Evolutionary conservation across 2,888 invertebrate genomes (phyloP).

Genomic region (Drosophila flavopinicola): DNA sequence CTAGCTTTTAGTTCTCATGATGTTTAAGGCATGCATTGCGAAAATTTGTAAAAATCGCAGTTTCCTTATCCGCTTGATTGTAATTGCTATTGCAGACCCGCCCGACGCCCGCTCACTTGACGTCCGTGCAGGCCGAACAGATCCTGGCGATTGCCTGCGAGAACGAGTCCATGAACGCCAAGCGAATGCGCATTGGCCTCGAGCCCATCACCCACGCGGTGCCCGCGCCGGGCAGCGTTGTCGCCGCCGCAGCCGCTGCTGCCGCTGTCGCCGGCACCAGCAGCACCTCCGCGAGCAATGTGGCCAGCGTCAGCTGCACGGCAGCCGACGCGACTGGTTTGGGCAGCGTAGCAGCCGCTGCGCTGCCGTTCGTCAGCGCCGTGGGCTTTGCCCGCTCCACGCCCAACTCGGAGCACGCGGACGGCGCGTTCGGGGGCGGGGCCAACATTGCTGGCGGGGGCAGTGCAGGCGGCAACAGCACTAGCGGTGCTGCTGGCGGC

Average conservation of each 20-base stretch:
- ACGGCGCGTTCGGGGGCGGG: constrained; percentile 75
- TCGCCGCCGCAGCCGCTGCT: constrained; percentile 81
- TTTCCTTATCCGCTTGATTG: neutral
- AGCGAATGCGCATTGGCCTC: constrained; percentile 97
- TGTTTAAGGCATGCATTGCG: too few species aligned
- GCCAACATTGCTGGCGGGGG: constrained; percentile 62
- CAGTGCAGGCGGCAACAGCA: constrained; percentile 55
- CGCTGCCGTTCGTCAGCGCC: constrained; percentile 77
- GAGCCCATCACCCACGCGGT: constrained; percentile 97
- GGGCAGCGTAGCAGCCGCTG: constrained; percentile 73
- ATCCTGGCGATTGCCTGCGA: constrained; percentile 98
- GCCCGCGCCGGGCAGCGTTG: constrained; percentile 85
- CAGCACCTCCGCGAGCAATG: constrained; percentile 73
- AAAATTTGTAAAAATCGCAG: too few species aligned
- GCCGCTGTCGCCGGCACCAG: constrained; percentile 79
- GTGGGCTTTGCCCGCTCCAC: constrained; percentile 82
- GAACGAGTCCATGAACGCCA: constrained; percentile 98
- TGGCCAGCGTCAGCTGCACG: constrained; percentile 77
- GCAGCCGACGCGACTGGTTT: constrained; percentile 72
- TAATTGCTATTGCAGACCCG: constrained; percentile 87
- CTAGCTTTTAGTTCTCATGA: too few species aligned
- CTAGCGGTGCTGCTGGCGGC: constrained; percentile 62
- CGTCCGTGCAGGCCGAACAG: constrained; percentile 98
- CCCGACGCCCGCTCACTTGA: constrained; percentile 97
- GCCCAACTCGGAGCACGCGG: constrained; percentile 82